These are phyloP conservation scores for Notolepis coatsorum DNA, from an alignment of 2,797 vertebrate species.

Conservation along the genomic window DNA sequence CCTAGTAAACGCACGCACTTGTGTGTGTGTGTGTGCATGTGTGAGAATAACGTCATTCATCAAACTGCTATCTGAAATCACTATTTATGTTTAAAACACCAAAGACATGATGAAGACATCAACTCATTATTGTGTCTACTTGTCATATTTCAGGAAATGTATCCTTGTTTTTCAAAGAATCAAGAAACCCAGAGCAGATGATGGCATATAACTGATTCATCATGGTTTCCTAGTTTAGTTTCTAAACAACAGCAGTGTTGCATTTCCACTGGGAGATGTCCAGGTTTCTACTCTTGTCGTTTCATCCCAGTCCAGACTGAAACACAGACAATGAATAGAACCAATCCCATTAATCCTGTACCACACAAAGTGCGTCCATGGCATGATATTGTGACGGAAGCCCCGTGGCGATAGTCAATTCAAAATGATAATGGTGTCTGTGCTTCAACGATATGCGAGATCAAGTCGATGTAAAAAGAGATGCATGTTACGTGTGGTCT, in stretches of 20 bases:
- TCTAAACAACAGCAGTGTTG: constrained; percentile 41
- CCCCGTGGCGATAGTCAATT: too few relatives aligned
- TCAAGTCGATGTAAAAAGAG: too few relatives aligned
- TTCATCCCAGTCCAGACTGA: constrained; percentile 25
- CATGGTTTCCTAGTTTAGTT: constrained; percentile 34
- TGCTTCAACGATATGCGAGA: too few relatives aligned
- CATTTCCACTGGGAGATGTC: constrained; percentile 18
- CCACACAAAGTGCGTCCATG: too few relatives aligned
- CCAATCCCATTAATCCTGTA: too few relatives aligned
- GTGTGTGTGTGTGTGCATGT: background rate
- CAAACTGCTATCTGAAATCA: constrained; percentile 47
- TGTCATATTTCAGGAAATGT: constrained; percentile 45
- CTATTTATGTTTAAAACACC: constrained; percentile 41
- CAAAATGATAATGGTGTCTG: too few relatives aligned
- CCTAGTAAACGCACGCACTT: constrained; percentile 31
- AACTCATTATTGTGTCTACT: constrained; percentile 27
- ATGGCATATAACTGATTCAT: constrained; percentile 35
- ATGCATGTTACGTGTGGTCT: too few relatives aligned
- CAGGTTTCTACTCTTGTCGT: constrained; percentile 13
- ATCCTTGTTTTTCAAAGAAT: constrained; percentile 33
- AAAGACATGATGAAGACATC: constrained; percentile 40
- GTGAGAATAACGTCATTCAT: constrained; percentile 41
- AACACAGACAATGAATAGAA: background rate
- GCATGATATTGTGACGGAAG: background rate
- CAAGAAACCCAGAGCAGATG: constrained; percentile 32